These are phyloP conservation scores for Campoletis raptor DNA, from an alignment of 2,888 invertebrate genomes.

Conservation along the genomic window DNA sequence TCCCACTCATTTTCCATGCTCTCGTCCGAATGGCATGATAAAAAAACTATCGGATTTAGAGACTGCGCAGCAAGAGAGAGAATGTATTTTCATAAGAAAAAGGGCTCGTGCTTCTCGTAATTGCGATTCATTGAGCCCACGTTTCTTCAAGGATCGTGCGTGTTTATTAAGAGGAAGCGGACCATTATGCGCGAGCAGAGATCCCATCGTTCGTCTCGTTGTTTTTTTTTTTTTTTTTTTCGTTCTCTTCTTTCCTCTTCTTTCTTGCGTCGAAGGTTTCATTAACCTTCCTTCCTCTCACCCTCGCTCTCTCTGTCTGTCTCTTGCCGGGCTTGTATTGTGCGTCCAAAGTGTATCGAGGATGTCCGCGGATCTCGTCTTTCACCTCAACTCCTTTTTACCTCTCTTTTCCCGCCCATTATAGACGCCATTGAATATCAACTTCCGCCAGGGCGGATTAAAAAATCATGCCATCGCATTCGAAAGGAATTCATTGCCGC, in stretches of 20 bases:
- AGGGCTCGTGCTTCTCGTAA: conserved; percentile 66
- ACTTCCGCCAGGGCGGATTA: conserved; percentile 55
- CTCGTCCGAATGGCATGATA: not conserved
- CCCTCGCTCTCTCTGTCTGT: conserved; percentile 43
- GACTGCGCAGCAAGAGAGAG: conserved; percentile 2
- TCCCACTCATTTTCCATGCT: conserved; percentile 22
- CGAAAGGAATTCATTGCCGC: not conserved
- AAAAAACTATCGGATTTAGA: conserved; percentile 5
- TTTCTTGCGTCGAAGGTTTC: conserved; percentile 59
- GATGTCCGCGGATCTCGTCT: conserved; percentile 67
- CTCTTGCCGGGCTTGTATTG: conserved; percentile 45
- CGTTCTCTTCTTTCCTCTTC: conserved; percentile 45
- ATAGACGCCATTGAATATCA: conserved; percentile 63
- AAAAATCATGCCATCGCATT: conserved; percentile 47
- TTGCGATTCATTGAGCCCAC: conserved; percentile 70
- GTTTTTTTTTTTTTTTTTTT: conserved; percentile 61
- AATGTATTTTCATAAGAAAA: conserved; percentile 36
- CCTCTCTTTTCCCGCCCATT: conserved; percentile 22
- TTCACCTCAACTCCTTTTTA: conserved; percentile 51
- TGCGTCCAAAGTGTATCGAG: conserved; percentile 58
- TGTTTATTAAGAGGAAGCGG: conserved; percentile 69
- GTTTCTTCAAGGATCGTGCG: conserved; percentile 58
- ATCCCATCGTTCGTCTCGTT: conserved; percentile 58
- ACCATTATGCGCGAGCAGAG: conserved; percentile 58
- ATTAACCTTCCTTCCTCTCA: conserved; percentile 30